A percentile compares a stretch with the other conserved stretches of the same genome.
Conservation (phyloP, 2,113 vertebrate species). For the Barbus barbus region DNA sequence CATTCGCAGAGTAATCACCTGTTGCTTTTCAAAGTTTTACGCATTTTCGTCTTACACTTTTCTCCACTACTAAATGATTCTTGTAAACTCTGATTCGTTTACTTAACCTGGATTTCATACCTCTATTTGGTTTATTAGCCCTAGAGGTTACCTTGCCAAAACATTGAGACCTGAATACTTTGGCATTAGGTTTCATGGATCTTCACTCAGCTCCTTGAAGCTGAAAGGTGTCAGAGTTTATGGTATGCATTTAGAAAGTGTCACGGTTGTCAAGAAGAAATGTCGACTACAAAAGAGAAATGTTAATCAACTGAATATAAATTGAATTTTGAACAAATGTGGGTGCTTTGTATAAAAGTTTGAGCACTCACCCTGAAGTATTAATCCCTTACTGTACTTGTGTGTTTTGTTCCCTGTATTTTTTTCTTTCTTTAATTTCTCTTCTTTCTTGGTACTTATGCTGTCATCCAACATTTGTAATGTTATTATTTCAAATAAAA, state of each 20-base stretch:
- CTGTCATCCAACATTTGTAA: too few species aligned
- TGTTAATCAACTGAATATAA: not conserved
- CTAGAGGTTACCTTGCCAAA: slow-evolving; percentile 96
- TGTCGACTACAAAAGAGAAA: slow-evolving; percentile 35
- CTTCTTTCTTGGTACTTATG: too few species aligned
- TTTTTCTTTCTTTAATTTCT: too few species aligned
- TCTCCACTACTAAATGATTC: slow-evolving; percentile 76
- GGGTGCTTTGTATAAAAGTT: too few species aligned
- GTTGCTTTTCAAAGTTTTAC: slow-evolving; percentile 83
- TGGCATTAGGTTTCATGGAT: slow-evolving; percentile 84
- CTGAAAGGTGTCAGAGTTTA: slow-evolving; percentile 82
- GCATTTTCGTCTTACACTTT: slow-evolving; percentile 74
- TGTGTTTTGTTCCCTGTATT: too few species aligned
- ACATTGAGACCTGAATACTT: slow-evolving; percentile 89
- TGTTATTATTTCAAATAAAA: too few species aligned
- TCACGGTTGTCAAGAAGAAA: slow-evolving; percentile 60
- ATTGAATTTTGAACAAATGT: too few species aligned
- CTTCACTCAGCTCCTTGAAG: slow-evolving; percentile 83
- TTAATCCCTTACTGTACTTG: too few species aligned
- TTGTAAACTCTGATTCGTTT: slow-evolving; percentile 96
- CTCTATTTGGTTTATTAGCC: slow-evolving; percentile 99
- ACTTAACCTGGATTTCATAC: slow-evolving; percentile 99
- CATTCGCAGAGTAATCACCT: slow-evolving; percentile 74
- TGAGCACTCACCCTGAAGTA: too few species aligned
- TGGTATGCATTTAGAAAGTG: slow-evolving; percentile 81